Percentiles rank a stretch among this genome's conserved stretches.
phyloP scores from a whole-genome alignment of 2,113 vertebrate species.

The Elgaria multicarinata region DNA sequence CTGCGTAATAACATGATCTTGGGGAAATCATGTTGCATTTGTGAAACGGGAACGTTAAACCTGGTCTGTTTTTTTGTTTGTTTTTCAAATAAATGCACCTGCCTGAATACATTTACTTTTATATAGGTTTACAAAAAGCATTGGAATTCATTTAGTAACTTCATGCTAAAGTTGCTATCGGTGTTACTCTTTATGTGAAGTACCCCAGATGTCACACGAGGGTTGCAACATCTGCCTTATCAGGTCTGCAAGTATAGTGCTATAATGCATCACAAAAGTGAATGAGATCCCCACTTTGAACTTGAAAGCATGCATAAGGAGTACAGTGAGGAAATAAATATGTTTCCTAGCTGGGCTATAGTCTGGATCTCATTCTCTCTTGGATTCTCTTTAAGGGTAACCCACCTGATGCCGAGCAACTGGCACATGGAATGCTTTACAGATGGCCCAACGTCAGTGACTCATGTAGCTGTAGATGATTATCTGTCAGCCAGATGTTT shows the following conservation, averaged over 20 bases:
- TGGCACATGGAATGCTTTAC: slow-evolving; percentile 67
- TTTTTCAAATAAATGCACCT: neutral
- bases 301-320: slow-evolving; percentile 52
- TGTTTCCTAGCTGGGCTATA: slow-evolving; percentile 49
- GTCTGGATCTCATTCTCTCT: slow-evolving; percentile 59
- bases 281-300: slow-evolving; percentile 51
- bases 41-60: neutral
- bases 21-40: neutral
- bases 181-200: neutral
- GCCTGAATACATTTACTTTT: neutral
- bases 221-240: slow-evolving; percentile 30
- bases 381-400: slow-evolving; percentile 60
- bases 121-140: neutral
- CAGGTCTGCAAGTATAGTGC: neutral
- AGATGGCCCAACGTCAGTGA: slow-evolving; percentile 64
- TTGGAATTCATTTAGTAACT: neutral
- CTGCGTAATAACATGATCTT: neutral
- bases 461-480: slow-evolving; percentile 54
- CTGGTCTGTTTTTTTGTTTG: neutral
- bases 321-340: slow-evolving; percentile 53
- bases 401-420: slow-evolving; percentile 72
- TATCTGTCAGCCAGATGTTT: slow-evolving; percentile 80
- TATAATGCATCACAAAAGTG: slow-evolving; percentile 37
- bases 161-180: neutral
- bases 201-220: neutral